phyloP scores from a whole-genome alignment of 2,797 vertebrate species.

The Leuciscus waleckii region DNA sequence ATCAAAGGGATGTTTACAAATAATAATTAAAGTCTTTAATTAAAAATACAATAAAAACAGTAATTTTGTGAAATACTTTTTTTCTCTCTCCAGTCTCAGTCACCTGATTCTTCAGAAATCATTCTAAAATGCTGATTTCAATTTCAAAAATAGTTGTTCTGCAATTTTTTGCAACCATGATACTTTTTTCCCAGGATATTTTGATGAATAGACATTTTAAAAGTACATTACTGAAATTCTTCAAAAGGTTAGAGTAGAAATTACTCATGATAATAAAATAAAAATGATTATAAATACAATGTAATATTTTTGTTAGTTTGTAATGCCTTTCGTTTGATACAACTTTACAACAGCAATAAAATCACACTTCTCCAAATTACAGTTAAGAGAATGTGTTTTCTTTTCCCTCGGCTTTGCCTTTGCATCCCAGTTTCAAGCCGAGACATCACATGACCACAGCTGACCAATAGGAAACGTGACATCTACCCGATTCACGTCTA shows the following conservation, averaged over 20 bases:
- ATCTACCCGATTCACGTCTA: constrained; percentile 5
- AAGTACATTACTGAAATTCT: background rate
- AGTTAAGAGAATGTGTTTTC: background rate
- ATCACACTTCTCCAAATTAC: background rate
- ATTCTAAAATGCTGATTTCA: background rate
- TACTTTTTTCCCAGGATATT: background rate
- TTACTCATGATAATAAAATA: background rate
- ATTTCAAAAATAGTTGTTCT: background rate
- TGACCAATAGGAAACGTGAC: constrained; percentile 56
- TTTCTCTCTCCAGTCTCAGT: background rate
- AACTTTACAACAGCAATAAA: background rate
- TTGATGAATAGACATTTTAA: background rate
- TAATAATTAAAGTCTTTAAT: background rate
- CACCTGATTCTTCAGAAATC: background rate
- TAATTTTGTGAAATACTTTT: background rate
- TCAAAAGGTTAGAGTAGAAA: background rate
- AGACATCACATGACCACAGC: constrained; percentile 46
- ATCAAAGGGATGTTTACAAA: constrained; percentile 6
- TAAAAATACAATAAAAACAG: background rate
- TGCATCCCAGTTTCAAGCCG: constrained; percentile 3
- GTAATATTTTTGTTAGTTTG: background rate
- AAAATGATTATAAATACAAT: background rate
- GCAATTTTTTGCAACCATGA: background rate
- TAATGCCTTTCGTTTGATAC: background rate
- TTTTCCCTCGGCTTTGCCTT: background rate